These are phyloP conservation scores for Lutraria rhynchaena DNA, from an alignment of 1,140 invertebrate genomes.

Conservation along the genomic window DNA sequence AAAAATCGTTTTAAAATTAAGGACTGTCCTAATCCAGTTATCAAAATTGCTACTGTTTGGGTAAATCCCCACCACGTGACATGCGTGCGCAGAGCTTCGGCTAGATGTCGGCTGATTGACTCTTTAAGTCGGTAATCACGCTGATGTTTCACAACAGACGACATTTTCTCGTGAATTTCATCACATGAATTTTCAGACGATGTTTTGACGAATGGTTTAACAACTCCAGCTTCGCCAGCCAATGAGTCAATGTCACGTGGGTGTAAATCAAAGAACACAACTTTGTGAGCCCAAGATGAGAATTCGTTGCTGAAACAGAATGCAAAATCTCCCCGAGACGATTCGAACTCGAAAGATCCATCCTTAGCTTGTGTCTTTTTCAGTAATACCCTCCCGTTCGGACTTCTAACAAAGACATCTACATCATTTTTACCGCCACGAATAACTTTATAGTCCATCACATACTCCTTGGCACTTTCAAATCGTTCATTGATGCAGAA, in stretches of 20 bases:
- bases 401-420: conserved; percentile 95
- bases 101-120: conserved; percentile 95
- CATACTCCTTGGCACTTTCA: conserved; percentile 61
- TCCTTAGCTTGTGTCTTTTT: conserved; percentile 94
- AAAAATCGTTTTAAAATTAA: conserved; percentile 96
- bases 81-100: conserved; percentile 96
- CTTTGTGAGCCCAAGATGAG: conserved; percentile 98
- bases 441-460: conserved; percentile 88
- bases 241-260: conserved; percentile 93
- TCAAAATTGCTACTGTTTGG: conserved; percentile 92
- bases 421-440: conserved; percentile 99
- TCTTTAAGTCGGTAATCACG: conserved; percentile 97
- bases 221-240: conserved; percentile 82
- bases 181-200: conserved; percentile 94
- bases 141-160: conserved; percentile 90
- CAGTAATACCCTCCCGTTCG: conserved; percentile 94
- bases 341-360: conserved; percentile 92
- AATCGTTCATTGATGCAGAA: conserved; percentile 70
- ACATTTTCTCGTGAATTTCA: conserved; percentile 93
- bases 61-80: conserved; percentile 95
- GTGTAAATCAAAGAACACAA: conserved; percentile 97
- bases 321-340: conserved; percentile 89
- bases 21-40: conserved; percentile 94
- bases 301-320: conserved; percentile 99
- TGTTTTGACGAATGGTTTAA: conserved; percentile 70